Percentiles rank a stretch among this genome's conserved stretches.
Evolutionary conservation across 2,888 invertebrate genomes (phyloP).

Genomic region (Iselma pallidipennis): DNA sequence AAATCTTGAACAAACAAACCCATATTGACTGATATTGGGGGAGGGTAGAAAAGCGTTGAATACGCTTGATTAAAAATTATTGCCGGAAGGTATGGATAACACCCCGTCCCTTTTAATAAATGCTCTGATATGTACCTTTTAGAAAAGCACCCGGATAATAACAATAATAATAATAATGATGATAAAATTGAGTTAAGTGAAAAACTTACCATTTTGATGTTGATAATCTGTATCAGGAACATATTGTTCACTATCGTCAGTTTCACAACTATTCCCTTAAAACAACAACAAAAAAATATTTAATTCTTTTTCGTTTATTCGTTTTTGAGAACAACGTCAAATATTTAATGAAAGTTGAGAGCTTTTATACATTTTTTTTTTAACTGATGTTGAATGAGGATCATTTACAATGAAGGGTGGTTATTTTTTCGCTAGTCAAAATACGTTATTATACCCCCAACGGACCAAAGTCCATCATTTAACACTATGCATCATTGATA

Average conservation of each 20-base stretch:
- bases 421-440: background rate
- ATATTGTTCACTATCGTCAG: conserved; percentile 60
- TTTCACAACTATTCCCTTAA: conserved; percentile 60
- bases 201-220: conserved; percentile 33
- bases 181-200: background rate
- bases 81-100: conserved; percentile 32
- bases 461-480: conserved; percentile 50
- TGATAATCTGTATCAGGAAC: conserved; percentile 56
- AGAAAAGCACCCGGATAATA: too few relatives aligned
- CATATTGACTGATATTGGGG: conserved; percentile 38
- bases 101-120: conserved; percentile 21
- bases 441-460: conserved; percentile 28
- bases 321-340: background rate
- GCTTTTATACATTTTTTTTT: background rate
- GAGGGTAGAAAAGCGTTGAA: conserved; percentile 21
- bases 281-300: too few relatives aligned
- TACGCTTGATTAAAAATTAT: conserved; percentile 44
- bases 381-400: background rate
- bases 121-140: background rate
- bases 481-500: conserved; percentile 48
- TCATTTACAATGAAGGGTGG: background rate
- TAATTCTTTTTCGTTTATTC: too few relatives aligned
- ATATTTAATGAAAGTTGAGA: background rate
- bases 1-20: conserved; percentile 45
- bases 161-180: too few relatives aligned